Base-by-base conservation (phyloP, 2,113 vertebrate species). In the Pandion haliaetus region DNA sequence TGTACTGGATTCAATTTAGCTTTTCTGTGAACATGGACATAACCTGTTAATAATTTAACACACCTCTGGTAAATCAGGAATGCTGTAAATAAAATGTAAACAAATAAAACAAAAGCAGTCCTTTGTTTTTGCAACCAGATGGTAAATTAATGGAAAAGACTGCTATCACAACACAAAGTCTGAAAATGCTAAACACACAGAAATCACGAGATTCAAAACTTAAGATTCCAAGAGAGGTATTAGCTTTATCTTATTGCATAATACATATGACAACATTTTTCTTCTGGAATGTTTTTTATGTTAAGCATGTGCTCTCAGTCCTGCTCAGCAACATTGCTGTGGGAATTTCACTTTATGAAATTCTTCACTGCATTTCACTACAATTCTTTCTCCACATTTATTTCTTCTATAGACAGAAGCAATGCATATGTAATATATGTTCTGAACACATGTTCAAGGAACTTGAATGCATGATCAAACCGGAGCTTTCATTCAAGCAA, bases 1-100 rank as follows among this genome's bases (percentile, higher is more conserved):
- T 61, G 85, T 86, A 78, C 85, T 90, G 65, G 80, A 95, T 94
- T 95, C 72, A 96, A 66, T 96, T 93, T 86, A 90, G 94, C 58
- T 95, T 96, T 96, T 93, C 82, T 69, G 49, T 76, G 82, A 94
- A 97, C 80, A 72, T 57, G 92, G 87, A 76, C 78, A 93, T 73
- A 90, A 90, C 57, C 36, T 93, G 82, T 97, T 97, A 97, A 97
- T 95, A 97, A 96, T 97, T 97, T 86, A 97, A 86, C 80, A 84
- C 66, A 92, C 89, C 84, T 91, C 63, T 89, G 71, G 96, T 93
- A 88, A 86, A 95, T 81, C 44, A 82, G 49, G 63, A 95, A 82
- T 73, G 83, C 26, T 82, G 73, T 78, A 91, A 90, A 94, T 59
- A 91, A 85, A 96, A 94, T 25, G 82, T 80, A 95, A 96, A 93